phyloP scores from a whole-genome alignment of 2,113 vertebrate genomes.

The Nannobrachium achirus region DNA sequence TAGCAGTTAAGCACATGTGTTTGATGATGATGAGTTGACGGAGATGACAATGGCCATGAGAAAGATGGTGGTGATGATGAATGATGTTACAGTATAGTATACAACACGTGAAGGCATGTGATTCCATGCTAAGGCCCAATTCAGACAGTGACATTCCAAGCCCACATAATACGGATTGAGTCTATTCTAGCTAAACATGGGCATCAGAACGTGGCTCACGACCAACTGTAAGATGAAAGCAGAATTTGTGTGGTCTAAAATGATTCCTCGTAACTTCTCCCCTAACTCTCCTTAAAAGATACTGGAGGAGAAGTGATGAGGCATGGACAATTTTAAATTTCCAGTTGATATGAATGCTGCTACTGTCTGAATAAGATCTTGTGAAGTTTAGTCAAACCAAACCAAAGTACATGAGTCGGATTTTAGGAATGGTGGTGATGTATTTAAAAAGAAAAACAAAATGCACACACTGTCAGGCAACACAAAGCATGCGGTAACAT shows the following conservation, averaged over 20 bases:
- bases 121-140: slow-evolving; percentile 73
- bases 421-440: slow-evolving; percentile 50
- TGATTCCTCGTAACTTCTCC: neutral
- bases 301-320: neutral
- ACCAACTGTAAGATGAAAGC: neutral
- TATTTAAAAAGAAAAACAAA: slow-evolving; percentile 35
- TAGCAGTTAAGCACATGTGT: slow-evolving; percentile 69
- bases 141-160: slow-evolving; percentile 40
- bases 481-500: slow-evolving; percentile 71
- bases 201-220: neutral
- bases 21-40: slow-evolving; percentile 45
- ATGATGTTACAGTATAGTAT: slow-evolving; percentile 9
- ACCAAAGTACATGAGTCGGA: slow-evolving; percentile 50
- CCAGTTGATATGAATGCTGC: slow-evolving; percentile 23
- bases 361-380: slow-evolving; percentile 60
- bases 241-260: neutral
- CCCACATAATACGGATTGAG: neutral
- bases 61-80: slow-evolving; percentile 26
- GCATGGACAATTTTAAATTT: neutral
- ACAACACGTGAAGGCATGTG: slow-evolving; percentile 24
- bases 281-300: neutral
- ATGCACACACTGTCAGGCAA: slow-evolving; percentile 63
- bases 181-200: neutral
- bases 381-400: slow-evolving; percentile 59
- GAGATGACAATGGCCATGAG: slow-evolving; percentile 40